Evolutionary conservation across 2,888 invertebrate species (phyloP), one percentile per base, ranked within the genome.

Genomic region (Boloria selene): DNA sequence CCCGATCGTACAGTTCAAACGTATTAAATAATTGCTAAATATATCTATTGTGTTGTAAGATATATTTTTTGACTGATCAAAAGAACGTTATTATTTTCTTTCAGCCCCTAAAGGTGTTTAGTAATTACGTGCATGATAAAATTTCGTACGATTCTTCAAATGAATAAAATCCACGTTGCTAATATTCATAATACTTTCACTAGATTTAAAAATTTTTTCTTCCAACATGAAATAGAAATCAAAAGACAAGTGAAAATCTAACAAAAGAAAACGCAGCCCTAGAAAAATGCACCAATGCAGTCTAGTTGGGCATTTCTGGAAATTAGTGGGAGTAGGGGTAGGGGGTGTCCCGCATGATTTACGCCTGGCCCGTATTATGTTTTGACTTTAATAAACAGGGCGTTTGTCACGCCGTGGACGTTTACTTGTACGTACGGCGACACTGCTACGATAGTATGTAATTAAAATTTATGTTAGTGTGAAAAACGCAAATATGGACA

Each of bases 371-470:
- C 91, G 92, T 92, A 93, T 93, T 93, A 93, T 93, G 93, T 93
- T 93, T 93, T 92, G 93, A 93, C 93, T 93, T 93, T 93, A 93
- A 93, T 93, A 93, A 92, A 92, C 93, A 93, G 90, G 84, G 88
- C 92, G 90, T 86, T 89, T 88, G 89, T 87, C 89, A 87, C 72
- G 74, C 31, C 72, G 75, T 73, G 82, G 84, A 83, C 83, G 68
- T 49, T 50, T 54, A 54, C 65, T 66, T 51, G 67, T 53, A 65
- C 61, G 64, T 51, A 54, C 58, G 58, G 66, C 64, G 59, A 49
- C 58, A 13, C 13, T 52, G 56, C 31, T 50, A 59, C 65, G 17
- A 26, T 52, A 38, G 14, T 18, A 31, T 22, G 50, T 77, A 86
- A 80, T 59, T 49, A 59, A 59, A 49, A 59, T 59, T 49, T 59